Evolutionary conservation across 1,140 invertebrate genomes (phyloP), one percentile per base, ranked within the genome.

Genomic region (Rhopalosiphum maidis): DNA sequence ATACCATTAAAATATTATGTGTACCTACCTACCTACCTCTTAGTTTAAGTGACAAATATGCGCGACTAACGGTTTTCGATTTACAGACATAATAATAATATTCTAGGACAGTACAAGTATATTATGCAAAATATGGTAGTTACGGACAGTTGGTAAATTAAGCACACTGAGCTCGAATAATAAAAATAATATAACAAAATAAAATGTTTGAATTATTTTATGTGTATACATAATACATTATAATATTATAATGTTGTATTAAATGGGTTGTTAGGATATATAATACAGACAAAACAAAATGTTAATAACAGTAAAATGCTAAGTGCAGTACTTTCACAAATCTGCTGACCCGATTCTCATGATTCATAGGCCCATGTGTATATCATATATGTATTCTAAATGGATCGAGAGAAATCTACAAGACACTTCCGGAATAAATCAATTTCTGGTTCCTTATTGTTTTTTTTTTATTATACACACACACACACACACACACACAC

Each of bases 281-380:
- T 60, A 60, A 48, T 60, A 60, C 88, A 9, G 55, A 86, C 77
- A 83, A 93, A 43, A 93, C 77, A 93, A 92, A 93, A 93, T 93
- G 91, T 93, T 93, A 85, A 93, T 85, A 93, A 93, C 91, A 93
- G 77, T 85, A 93, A 93, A 93, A 86, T 93, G 86, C 48, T 90
- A 90, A 90, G 54, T 68, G 89, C 37, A n/a, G 51, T 89, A 93
- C 91, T 93, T 93, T 93, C 91, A 93, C 91, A 93, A 93, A 85
- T 93, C 35, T 85, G 77, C 30, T 93, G 91, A 93, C 91, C 91
- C 77, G 35, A 85, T 93, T 93, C 91, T 93, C 91, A 93, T 93
- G 91, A 93, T 93, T 93, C 82, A 83, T 85, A 94, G 88, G 88
- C 88, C 35, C 94, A 88, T 60, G 23, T 91, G 41, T 93, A 85